Percentiles rank a stretch among this genome's conserved stretches.
Evolutionary conservation across 2,888 invertebrate genomes (phyloP).

Genomic region (Tribolium freemani): DNA sequence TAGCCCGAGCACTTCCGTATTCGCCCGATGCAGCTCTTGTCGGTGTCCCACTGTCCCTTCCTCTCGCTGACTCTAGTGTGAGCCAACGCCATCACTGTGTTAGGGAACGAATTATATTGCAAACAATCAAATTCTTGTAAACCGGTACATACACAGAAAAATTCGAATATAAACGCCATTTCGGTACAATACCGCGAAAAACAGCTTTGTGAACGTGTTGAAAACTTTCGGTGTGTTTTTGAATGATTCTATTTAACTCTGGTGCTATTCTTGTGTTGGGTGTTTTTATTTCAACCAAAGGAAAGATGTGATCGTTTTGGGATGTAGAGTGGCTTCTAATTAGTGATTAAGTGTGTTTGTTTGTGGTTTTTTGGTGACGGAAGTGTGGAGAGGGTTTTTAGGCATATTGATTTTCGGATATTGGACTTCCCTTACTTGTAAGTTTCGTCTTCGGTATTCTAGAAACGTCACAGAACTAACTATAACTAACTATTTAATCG

Average conservation of each 20-base stretch:
- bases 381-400: slow-evolving; percentile 20
- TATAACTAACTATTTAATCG: not conserved
- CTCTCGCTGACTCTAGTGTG: slow-evolving; percentile 19
- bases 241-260: not conserved
- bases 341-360: slow-evolving; percentile 10
- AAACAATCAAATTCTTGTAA: slow-evolving; percentile 21
- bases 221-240: slow-evolving; percentile 1
- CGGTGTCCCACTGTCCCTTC: slow-evolving; percentile 28
- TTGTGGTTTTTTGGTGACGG: not conserved
- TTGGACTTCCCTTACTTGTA: slow-evolving; percentile 40
- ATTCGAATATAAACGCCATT: not conserved
- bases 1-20: slow-evolving; percentile 26
- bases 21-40: slow-evolving; percentile 19
- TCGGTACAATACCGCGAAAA: not conserved
- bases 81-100: slow-evolving; percentile 36
- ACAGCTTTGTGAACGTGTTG: not conserved
- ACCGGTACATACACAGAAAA: slow-evolving; percentile 17
- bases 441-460: slow-evolving; percentile 31
- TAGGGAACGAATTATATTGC: slow-evolving; percentile 1
- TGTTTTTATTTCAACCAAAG: slow-evolving; percentile 3
- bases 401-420: slow-evolving; percentile 42
- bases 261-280: slow-evolving; percentile 2
- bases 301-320: slow-evolving; percentile 20
- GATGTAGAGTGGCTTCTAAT: not conserved
- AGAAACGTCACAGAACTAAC: not conserved